Evolutionary conservation across 1,140 invertebrate genomes (phyloP).

Genomic region (Macrostomum lignano): DNA sequence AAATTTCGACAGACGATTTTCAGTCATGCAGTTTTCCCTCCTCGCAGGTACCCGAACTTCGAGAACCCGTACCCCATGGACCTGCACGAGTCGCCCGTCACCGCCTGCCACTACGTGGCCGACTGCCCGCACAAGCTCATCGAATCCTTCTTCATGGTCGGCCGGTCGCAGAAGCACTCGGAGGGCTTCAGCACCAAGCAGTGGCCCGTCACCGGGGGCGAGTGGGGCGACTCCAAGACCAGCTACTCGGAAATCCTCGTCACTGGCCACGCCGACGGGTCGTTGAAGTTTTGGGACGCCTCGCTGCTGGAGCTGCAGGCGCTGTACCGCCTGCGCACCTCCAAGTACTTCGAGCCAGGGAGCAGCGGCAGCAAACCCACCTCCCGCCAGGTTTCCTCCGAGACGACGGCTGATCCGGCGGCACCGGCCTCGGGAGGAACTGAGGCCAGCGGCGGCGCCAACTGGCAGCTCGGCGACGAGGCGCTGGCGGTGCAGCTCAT

Average conservation of each 20-base stretch:
- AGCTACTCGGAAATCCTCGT: conserved; percentile 85
- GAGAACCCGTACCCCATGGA: conserved; percentile 98
- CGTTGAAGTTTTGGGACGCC: conserved; percentile 86
- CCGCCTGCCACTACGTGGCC: conserved; percentile 71
- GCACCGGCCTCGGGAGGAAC: conserved; percentile 18
- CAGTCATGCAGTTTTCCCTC: conserved; percentile 4
- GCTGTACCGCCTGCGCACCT: conserved; percentile 85
- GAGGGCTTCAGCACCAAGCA: conserved; percentile 62
- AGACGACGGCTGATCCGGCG: conserved; percentile 16
- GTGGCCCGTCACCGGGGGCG: conserved; percentile 78
- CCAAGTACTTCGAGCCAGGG: conserved; percentile 53
- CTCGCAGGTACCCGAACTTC: conserved; percentile 57
- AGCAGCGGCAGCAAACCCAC: background rate
- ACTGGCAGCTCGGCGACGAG: conserved; percentile 38
- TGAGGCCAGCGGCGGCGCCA: conserved; percentile 6
- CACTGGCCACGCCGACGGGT: conserved; percentile 78
- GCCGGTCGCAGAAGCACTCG: conserved; percentile 36
- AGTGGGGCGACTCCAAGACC: conserved; percentile 60
- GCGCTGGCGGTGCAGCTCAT: conserved; percentile 73
- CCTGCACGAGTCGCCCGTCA: conserved; percentile 81
- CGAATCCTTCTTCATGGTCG: conserved; percentile 62
- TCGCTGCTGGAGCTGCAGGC: conserved; percentile 51
- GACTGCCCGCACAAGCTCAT: conserved; percentile 89
- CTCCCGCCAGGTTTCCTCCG: conserved; percentile 1
- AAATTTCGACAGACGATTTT: background rate